A percentile compares a stretch with the other conserved stretches of the same genome.
Evolutionary conservation across 2,888 invertebrate species (phyloP).

Genomic region (Habrosyne pyritoides): DNA sequence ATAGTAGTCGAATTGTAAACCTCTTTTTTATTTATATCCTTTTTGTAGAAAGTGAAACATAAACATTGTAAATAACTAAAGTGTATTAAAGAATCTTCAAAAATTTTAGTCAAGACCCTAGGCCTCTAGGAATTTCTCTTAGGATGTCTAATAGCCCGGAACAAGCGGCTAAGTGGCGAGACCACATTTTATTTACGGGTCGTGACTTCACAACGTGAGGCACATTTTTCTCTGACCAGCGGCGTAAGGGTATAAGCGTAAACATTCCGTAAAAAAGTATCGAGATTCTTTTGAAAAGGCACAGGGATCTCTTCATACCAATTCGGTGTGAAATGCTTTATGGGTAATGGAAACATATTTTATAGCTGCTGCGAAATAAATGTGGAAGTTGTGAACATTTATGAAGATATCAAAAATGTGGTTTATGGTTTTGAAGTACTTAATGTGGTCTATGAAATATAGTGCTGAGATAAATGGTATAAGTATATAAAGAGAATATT

Average conservation of each 20-base stretch:
- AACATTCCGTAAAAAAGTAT: slow-evolving; percentile 27
- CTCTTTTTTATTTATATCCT: no score
- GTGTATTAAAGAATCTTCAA: neutral
- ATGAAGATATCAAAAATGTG: slow-evolving; percentile 13
- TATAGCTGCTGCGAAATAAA: slow-evolving; percentile 26
- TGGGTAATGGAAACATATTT: slow-evolving; percentile 27
- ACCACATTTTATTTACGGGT: slow-evolving; percentile 62
- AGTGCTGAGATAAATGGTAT: neutral
- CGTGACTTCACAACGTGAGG: slow-evolving; percentile 32
- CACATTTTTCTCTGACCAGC: slow-evolving; percentile 38
- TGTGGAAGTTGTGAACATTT: slow-evolving; percentile 13
- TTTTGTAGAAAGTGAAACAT: no score
- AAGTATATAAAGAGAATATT: no score
- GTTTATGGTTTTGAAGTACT: no score
- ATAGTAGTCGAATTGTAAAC: no score
- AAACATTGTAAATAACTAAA: neutral
- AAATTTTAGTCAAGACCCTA: slow-evolving; percentile 13
- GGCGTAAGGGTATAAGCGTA: slow-evolving; percentile 31
- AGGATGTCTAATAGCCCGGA: slow-evolving; percentile 51
- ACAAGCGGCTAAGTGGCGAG: slow-evolving; percentile 51
- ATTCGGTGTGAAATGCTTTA: slow-evolving; percentile 34
- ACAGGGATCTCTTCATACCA: slow-evolving; percentile 22
- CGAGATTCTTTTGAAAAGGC: slow-evolving; percentile 31
- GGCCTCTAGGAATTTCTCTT: slow-evolving; percentile 24
- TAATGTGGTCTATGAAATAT: neutral